These are phyloP conservation scores for Lacerta viridis DNA, from an alignment of 2,797 vertebrate genomes.

Conservation along the genomic window DNA sequence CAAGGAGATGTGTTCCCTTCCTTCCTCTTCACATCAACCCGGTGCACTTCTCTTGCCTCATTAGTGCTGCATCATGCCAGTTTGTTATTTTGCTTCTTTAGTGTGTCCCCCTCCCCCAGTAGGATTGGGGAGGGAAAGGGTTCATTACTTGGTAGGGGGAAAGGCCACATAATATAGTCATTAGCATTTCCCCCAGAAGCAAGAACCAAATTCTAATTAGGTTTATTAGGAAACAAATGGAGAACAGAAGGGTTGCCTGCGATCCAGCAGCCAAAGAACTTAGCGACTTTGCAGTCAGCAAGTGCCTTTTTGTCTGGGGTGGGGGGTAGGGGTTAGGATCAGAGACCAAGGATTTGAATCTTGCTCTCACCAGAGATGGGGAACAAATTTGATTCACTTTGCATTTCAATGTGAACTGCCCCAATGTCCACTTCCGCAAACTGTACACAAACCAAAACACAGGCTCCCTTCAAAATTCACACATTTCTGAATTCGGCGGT, in stretches of 20 bases:
- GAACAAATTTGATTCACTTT: no score
- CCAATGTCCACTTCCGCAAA: no score
- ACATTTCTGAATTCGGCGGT: no score
- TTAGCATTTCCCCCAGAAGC: slow-evolving; percentile 19
- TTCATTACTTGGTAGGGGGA: slow-evolving; percentile 5
- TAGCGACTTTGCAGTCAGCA: background rate
- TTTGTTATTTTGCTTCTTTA: background rate
- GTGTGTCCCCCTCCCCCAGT: background rate
- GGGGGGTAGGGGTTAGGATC: no score
- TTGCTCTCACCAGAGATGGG: no score
- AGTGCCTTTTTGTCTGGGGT: background rate
- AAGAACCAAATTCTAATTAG: slow-evolving; percentile 22
- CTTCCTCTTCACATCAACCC: no score
- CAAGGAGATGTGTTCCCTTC: background rate
- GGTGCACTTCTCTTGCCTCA: background rate
- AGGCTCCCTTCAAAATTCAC: no score
- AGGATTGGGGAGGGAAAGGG: background rate
- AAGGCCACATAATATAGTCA: background rate
- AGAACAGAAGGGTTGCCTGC: background rate
- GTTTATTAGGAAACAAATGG: slow-evolving; percentile 20
- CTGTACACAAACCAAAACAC: no score
- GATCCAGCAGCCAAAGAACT: background rate
- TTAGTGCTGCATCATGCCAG: background rate
- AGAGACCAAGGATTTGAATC: background rate
- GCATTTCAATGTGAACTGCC: no score